phyloP scores from a whole-genome alignment of 2,113 vertebrate genomes.

The Stigmatopora nigra region DNA sequence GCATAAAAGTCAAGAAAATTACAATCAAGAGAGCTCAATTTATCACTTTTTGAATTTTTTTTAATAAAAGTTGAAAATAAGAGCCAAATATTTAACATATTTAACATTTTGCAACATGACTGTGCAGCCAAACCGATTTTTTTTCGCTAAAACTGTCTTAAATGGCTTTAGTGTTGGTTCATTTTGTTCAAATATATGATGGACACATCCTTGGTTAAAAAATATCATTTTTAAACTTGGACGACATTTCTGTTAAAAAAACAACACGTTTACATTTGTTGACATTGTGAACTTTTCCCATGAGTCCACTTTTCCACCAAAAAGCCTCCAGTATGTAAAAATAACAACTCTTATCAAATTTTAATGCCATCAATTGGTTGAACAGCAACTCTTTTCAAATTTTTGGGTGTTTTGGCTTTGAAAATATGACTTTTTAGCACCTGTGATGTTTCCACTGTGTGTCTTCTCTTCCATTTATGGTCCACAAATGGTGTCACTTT shows the following conservation, averaged over 20 bases:
- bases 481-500: slow-evolving; percentile 27
- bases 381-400: slow-evolving; percentile 34
- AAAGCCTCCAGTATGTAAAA: slow-evolving; percentile 10
- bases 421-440: slow-evolving; percentile 42
- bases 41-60: no score
- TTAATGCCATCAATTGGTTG: slow-evolving; percentile 27
- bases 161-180: no score
- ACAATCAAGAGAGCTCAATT: no score
- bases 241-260: background rate
- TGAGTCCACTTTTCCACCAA: slow-evolving; percentile 6
- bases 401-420: slow-evolving; percentile 19
- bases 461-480: slow-evolving; percentile 35
- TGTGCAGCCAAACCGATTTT: no score
- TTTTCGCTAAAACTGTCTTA: no score
- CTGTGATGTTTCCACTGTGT: slow-evolving; percentile 36
- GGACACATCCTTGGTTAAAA: no score
- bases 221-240: background rate
- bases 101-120: no score
- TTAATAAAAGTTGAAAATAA: no score
- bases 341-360: slow-evolving; percentile 23
- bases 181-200: no score
- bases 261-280: background rate
- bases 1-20: no score
- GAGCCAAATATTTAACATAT: no score
- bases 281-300: background rate